Evolutionary conservation across 1,140 invertebrate species (phyloP).

Genomic region (Limonius californicus): DNA sequence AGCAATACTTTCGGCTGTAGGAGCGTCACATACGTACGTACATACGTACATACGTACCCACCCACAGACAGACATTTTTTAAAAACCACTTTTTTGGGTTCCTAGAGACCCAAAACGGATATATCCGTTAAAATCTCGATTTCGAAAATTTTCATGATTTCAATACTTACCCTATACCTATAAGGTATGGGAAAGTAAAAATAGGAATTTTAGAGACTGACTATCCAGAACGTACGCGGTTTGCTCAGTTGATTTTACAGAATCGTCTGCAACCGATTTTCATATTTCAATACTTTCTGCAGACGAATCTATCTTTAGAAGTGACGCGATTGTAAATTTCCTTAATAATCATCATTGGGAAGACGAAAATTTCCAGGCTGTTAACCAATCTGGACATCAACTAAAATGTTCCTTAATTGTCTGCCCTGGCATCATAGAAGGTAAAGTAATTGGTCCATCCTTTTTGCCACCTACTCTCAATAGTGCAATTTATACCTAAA

Average conservation of each 20-base stretch:
- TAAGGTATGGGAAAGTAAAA: too few relatives aligned
- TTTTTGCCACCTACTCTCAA: not conserved
- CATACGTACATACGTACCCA: too few relatives aligned
- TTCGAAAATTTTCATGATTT: too few relatives aligned
- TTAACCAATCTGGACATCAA: not conserved
- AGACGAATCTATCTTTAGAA: not conserved
- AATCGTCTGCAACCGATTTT: not conserved
- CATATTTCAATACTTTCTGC: not conserved
- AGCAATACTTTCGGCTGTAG: too few relatives aligned
- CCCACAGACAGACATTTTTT: too few relatives aligned
- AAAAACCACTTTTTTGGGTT: too few relatives aligned
- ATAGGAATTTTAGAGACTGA: not conserved
- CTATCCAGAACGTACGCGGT: not conserved
- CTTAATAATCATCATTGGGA: too few relatives aligned
- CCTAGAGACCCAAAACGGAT: too few relatives aligned
- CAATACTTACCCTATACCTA: too few relatives aligned
- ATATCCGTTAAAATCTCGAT: too few relatives aligned
- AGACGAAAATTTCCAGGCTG: not conserved
- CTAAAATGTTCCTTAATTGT: not conserved
- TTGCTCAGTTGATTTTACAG: not conserved
- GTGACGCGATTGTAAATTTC: not conserved
- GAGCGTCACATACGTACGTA: too few relatives aligned
- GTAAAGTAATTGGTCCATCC: not conserved
- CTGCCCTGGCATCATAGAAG: not conserved
- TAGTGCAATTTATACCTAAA: not conserved